Base-by-base conservation (phyloP, 2,888 invertebrate species). In the Lutraria lutraria region DNA sequence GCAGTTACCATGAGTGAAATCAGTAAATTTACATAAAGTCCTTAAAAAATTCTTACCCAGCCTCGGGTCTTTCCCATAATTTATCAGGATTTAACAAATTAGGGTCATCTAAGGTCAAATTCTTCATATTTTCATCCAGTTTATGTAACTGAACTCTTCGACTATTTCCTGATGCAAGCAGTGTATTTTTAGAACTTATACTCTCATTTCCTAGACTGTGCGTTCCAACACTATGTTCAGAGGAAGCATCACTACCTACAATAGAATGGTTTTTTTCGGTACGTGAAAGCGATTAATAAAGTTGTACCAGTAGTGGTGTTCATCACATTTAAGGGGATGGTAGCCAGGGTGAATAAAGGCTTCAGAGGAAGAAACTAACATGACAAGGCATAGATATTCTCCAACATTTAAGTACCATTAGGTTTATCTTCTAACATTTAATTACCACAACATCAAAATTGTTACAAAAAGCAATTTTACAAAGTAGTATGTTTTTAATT, bases 51-150 rank as follows among this genome's bases (percentile, higher is more conserved):
- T 34, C 85, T 80, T 86, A 94, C 94, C 89, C 91, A 19, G 92
- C 82, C 81, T 86, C 81, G 15, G 88, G 93, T 80, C 99, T 97
- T 96, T 98, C 98, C 99, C 99, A 99, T 87, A 99, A 97, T 84
- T 98, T 97, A 97, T 99, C 98, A 0, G 99, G 99, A 91, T 96
- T 95, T 93, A 98, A 98, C 83, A 98, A 93, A 52, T 93, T 92
- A 10, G 93, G 89, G 85, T 96, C 96, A 86, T 96, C 96, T 25
- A 96, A 94, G 54, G 93, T 92, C 94, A 96, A 93, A 85, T 96
- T 95, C 72, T 92, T 92, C 94, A 96, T 94, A 85, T 96, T 95
- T 56, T 94, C 95, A 25, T 94, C 95, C 16, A 96, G 92, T 60
- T 92, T 94, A 83, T 92, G 92, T 15, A 94, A 87, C 31, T 93